Conservation (phyloP, 2,888 invertebrate genomes). For the Tuberolachnus salignus region DNA sequence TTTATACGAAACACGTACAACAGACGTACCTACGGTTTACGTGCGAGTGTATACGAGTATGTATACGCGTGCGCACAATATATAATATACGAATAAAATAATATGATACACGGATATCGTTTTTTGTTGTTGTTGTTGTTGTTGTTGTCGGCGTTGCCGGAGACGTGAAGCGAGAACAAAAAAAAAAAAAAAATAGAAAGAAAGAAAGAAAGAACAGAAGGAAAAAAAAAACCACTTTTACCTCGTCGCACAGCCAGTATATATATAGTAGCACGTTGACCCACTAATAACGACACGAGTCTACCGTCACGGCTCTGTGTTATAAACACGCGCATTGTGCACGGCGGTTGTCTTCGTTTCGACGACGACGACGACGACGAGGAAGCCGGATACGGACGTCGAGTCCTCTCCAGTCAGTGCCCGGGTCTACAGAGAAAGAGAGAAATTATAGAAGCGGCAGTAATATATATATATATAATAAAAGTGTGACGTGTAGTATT, state of each 20-base stretch:
- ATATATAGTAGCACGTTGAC: conserved; percentile 52
- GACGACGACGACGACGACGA: conserved; percentile 23
- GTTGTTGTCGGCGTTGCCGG: background rate
- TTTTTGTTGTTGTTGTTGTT: conserved; percentile 20
- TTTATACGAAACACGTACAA: background rate
- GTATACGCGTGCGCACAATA: background rate
- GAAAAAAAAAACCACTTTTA: conserved; percentile 47
- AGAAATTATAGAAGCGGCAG: no score
- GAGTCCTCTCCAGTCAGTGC: no score
- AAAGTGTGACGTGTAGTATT: no score
- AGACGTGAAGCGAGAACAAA: conserved; percentile 24
- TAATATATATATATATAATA: no score
- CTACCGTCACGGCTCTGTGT: conserved; percentile 42
- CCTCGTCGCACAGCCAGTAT: conserved; percentile 16
- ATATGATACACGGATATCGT: conserved; percentile 20
- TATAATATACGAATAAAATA: no score
- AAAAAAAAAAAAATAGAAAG: background rate
- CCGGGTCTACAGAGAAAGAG: no score
- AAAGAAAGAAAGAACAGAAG: no score
- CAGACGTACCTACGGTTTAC: no score
- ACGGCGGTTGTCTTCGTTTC: conserved; percentile 44
- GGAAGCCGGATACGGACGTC: conserved; percentile 42
- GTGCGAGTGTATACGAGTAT: no score
- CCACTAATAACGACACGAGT: conserved; percentile 39
- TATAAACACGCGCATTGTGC: conserved; percentile 11